Evolutionary conservation across 2,888 invertebrate species (phyloP), one percentile per base, ranked within the genome.

Genomic region (Argyresthia albistria): DNA sequence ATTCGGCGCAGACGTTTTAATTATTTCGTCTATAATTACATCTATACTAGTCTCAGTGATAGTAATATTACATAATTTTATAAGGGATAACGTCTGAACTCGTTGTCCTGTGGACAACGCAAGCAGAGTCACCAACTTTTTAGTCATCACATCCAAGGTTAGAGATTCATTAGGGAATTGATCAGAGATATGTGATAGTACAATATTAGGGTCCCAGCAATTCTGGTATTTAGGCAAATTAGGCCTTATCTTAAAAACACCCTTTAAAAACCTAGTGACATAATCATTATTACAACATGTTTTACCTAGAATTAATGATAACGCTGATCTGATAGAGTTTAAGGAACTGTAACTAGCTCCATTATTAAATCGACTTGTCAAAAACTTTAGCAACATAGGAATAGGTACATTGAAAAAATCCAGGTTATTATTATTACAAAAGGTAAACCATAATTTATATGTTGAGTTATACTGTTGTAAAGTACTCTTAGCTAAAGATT

Each of bases 211-310:
- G 15, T 53, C 43, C 53, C 53, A 53, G 7, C 43, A 42, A 9
- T n/a, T 11, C 1, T 8, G 1, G 35, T 53, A 53, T 42, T 43
- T 53, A 12, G 48, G 53, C 15, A 11, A 15, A 8, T n/a, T 10
- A 4, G 53, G 53, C 10, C 35, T 37, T 25, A 48, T 10, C 6
- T 35, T 35, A 42, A 14, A 53, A 8, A 48, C 12, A 9, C 53
- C 53, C 35, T 9, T 46, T 4, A 53, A 53, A 43, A 35, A 43
- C n/a, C 47, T 16, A 48, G 47, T 53, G 6, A 53, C n/a, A 4
- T 12, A 2, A 1, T 25, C 25, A 43, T 53, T 16, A 10, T 10
- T 36, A 10, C 43, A 9, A 11, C 47, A 10, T n/a, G 47, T 6
- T 1, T 42, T 10, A n/a, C 16, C n/a, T 1, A 48, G 7, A 4